Percentiles rank a stretch among this genome's conserved stretches.
These are phyloP conservation scores for Poeciliopsis prolifica DNA, from an alignment of 2,113 vertebrate genomes.

Conservation along the genomic window DNA sequence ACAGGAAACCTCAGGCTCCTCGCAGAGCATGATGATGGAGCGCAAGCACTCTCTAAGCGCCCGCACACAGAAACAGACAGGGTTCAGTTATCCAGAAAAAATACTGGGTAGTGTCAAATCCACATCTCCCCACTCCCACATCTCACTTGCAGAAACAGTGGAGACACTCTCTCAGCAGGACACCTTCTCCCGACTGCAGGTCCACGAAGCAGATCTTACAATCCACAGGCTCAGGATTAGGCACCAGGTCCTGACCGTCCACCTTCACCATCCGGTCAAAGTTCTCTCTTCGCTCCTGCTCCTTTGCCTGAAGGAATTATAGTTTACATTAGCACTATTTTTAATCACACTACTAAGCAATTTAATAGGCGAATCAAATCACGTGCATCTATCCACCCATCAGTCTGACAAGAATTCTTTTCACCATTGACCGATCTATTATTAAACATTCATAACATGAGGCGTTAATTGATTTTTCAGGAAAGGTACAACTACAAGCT, in stretches of 20 bases:
- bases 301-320: constrained; percentile 74
- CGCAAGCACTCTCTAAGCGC: constrained; percentile 82
- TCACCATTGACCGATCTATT: too few species aligned
- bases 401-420: too few species aligned
- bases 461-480: too few species aligned
- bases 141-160: constrained; percentile 86
- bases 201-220: constrained; percentile 85
- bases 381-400: not conserved
- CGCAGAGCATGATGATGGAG: constrained; percentile 84
- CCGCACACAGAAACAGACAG: constrained; percentile 5
- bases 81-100: not conserved
- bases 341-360: too few species aligned
- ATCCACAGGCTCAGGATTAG: constrained; percentile 82
- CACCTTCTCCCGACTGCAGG: constrained; percentile 79
- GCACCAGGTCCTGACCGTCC: constrained; percentile 84
- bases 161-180: constrained; percentile 87
- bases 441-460: too few species aligned
- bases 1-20: constrained; percentile 85
- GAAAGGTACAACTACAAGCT: too few species aligned
- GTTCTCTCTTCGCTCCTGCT: constrained; percentile 82
- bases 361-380: too few species aligned
- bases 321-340: not conserved
- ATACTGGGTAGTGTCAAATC: not conserved
- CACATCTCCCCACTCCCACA: not conserved
- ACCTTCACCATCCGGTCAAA: constrained; percentile 81